Conservation (phyloP, 2,888 invertebrate species). For the Cephus runcator region DNA sequence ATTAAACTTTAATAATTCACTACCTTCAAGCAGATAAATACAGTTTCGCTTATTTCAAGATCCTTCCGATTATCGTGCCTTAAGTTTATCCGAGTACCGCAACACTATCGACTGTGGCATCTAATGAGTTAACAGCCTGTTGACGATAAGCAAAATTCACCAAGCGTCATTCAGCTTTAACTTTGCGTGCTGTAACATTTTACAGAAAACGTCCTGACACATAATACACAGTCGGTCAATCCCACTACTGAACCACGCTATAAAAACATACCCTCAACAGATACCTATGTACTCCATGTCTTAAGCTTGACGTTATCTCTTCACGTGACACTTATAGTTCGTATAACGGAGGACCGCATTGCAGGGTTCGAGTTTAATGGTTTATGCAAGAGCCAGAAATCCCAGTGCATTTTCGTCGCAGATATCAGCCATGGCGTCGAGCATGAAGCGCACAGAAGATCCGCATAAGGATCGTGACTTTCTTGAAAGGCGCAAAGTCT, state of each 20-base stretch:
- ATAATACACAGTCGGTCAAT: not conserved
- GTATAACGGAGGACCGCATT: slow-evolving; percentile 35
- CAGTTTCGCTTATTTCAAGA: not conserved
- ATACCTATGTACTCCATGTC: not conserved
- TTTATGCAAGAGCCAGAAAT: slow-evolving; percentile 45
- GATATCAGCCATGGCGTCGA: slow-evolving; percentile 32
- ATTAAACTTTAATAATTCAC: not conserved
- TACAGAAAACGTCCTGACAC: not conserved
- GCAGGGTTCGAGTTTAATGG: slow-evolving; percentile 45
- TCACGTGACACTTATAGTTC: not conserved
- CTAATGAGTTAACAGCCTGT: not conserved
- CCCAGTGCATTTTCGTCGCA: slow-evolving; percentile 37
- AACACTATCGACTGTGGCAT: not conserved
- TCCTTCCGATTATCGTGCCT: not conserved
- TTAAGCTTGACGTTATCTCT: not conserved
- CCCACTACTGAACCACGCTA: not conserved
- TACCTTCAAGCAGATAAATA: not conserved
- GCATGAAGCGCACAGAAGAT: slow-evolving; percentile 17
- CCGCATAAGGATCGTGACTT: not conserved
- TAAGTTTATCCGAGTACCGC: not conserved
- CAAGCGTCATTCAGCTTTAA: not conserved
- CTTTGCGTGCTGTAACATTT: not conserved
- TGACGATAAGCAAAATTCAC: not conserved
- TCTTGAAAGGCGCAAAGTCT: not conserved
- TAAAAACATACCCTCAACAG: not conserved